Evolutionary conservation across 2,113 vertebrate genomes (phyloP).

Genomic region (Illadopsis cleaveri): DNA sequence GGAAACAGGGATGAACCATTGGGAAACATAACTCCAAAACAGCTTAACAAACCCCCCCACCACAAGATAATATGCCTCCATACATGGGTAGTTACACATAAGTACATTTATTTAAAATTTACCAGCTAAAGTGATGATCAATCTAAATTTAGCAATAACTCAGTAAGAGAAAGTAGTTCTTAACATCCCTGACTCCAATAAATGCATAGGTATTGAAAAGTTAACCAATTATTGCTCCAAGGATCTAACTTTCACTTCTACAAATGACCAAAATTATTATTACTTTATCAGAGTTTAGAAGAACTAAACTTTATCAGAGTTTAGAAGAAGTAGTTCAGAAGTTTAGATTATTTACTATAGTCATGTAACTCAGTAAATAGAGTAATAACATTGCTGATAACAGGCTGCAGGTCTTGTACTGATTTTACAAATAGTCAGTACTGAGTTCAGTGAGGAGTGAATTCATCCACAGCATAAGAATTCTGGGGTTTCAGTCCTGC

Average conservation of each 20-base stretch:
- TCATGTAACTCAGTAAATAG: neutral
- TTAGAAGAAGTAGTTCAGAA: neutral
- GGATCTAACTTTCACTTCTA: neutral
- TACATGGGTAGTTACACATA: neutral
- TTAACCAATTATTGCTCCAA: neutral
- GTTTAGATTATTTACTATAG: too few species aligned
- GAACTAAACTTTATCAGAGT: neutral
- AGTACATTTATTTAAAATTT: neutral
- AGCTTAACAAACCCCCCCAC: too few species aligned
- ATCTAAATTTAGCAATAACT: neutral
- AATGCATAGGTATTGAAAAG: neutral
- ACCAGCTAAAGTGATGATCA: neutral
- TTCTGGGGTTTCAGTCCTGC: neutral
- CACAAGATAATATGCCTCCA: neutral
- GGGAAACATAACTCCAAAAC: too few species aligned
- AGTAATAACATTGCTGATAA: neutral
- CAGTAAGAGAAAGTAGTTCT: neutral
- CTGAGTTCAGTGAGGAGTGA: neutral
- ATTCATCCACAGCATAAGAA: neutral
- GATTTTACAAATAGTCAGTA: neutral
- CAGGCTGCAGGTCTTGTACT: neutral
- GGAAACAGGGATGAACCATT: too few species aligned
- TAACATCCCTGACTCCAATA: neutral
- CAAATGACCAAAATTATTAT: neutral
- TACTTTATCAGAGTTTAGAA: neutral